Percentiles rank a stretch among this genome's conserved stretches.
phyloP scores from a whole-genome alignment of 2,797 vertebrate genomes.

The Mus minutoides region DNA sequence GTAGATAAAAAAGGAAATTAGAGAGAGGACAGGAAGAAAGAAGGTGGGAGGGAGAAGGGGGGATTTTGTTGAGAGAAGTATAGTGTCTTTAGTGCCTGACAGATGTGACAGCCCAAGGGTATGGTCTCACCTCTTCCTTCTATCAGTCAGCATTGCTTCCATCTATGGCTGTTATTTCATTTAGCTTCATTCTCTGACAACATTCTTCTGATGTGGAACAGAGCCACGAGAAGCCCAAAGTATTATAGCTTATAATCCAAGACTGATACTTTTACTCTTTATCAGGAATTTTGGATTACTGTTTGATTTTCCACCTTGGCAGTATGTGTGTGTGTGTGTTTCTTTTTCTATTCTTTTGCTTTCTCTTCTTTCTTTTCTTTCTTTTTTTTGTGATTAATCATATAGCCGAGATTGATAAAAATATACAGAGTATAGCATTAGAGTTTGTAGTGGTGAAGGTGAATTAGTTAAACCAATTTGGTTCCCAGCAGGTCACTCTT shows the following conservation, averaged over 20 bases:
- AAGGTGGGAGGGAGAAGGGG: accelerated
- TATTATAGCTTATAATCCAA: neutral
- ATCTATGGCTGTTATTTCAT: neutral
- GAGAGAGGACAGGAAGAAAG: accelerated
- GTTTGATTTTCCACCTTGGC: neutral
- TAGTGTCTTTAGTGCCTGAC: neutral
- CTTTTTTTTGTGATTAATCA: neutral
- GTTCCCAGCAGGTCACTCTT: neutral
- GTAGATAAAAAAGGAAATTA: neutral
- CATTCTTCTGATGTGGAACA: neutral
- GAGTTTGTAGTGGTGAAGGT: neutral
- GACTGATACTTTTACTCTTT: neutral
- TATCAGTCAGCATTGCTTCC: neutral
- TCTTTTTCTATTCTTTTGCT: too few relatives aligned
- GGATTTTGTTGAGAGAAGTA: neutral
- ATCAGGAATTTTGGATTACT: neutral
- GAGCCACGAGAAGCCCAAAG: neutral
- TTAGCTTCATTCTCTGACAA: neutral
- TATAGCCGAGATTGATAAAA: neutral
- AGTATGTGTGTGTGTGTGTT: neutral
- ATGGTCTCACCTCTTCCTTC: neutral
- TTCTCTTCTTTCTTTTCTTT: neutral
- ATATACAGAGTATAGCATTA: neutral
- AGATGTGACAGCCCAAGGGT: neutral
- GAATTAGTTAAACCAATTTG: neutral